Conservation (phyloP, 2,888 invertebrate species). For the Mythimna vitellina region DNA sequence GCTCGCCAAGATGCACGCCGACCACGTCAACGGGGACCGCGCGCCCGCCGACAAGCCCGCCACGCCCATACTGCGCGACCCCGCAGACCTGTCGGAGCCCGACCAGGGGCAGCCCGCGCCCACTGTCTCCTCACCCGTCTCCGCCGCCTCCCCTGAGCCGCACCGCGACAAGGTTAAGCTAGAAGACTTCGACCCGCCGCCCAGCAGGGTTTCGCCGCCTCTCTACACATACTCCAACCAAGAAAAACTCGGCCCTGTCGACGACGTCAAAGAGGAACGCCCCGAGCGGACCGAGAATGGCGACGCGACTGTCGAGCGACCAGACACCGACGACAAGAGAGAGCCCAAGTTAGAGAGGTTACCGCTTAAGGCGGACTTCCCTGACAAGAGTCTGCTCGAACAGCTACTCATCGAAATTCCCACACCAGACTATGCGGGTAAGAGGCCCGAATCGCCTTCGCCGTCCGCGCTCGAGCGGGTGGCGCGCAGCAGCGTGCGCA, state of each 20-base stretch:
- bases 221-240: constrained; percentile 95
- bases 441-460: constrained; percentile 85
- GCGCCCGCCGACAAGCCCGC: constrained; percentile 70
- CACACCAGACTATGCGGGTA: constrained; percentile 89
- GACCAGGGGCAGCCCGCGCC: not conserved
- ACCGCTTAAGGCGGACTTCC: constrained; percentile 86
- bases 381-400: constrained; percentile 92
- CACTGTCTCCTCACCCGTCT: constrained; percentile 14
- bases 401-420: constrained; percentile 97
- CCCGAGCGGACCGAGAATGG: constrained; percentile 84
- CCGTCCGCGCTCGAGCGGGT: constrained; percentile 86
- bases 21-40: constrained; percentile 84
- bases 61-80: constrained; percentile 50
- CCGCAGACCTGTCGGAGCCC: constrained; percentile 40
- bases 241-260: constrained; percentile 85
- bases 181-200: constrained; percentile 91
- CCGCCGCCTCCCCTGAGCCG: constrained; percentile 36
- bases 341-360: constrained; percentile 80
- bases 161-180: constrained; percentile 72
- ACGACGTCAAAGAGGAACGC: constrained; percentile 86
- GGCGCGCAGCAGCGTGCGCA: constrained; percentile 90
- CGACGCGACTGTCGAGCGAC: constrained; percentile 63
- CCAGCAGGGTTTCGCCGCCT: constrained; percentile 93
- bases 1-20: constrained; percentile 92
- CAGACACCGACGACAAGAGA: constrained; percentile 58